These are phyloP conservation scores for Hyperopisus bebe DNA, from an alignment of 2,113 vertebrate genomes.

Conservation along the genomic window DNA sequence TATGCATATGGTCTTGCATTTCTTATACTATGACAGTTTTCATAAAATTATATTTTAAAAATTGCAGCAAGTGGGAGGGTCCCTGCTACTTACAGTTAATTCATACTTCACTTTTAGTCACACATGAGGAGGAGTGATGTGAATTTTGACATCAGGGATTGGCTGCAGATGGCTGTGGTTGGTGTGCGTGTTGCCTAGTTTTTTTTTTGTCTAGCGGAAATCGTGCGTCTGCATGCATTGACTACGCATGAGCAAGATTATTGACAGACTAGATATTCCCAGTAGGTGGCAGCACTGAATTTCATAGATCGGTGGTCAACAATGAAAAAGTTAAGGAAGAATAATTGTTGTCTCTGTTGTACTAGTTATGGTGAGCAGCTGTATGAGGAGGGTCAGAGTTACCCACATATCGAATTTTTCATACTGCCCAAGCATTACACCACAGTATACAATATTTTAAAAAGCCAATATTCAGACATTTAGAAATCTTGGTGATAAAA, in stretches of 20 bases:
- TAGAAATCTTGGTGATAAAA: background rate
- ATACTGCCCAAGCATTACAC: background rate
- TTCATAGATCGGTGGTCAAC: background rate
- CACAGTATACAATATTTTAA: background rate
- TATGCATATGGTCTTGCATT: too few species aligned
- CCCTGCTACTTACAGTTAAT: too few species aligned
- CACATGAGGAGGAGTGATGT: too few species aligned
- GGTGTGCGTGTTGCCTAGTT: background rate
- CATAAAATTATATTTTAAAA: too few species aligned
- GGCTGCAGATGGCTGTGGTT: background rate
- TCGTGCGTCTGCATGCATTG: too few species aligned
- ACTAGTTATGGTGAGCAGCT: background rate
- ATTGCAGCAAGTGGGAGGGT: too few species aligned
- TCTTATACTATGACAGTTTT: too few species aligned
- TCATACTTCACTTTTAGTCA: too few species aligned
- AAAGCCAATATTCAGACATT: background rate
- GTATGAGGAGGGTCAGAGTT: background rate
- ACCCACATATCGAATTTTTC: background rate
- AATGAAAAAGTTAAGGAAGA: background rate
- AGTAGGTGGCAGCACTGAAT: too few species aligned
- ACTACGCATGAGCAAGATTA: too few species aligned
- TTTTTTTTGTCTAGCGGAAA: background rate
- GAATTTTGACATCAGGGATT: too few species aligned
- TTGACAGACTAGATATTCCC: too few species aligned
- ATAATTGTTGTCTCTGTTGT: background rate